Evolutionary conservation across 2,888 invertebrate genomes (phyloP).

Genomic region (Acanthosepion lycidas): DNA sequence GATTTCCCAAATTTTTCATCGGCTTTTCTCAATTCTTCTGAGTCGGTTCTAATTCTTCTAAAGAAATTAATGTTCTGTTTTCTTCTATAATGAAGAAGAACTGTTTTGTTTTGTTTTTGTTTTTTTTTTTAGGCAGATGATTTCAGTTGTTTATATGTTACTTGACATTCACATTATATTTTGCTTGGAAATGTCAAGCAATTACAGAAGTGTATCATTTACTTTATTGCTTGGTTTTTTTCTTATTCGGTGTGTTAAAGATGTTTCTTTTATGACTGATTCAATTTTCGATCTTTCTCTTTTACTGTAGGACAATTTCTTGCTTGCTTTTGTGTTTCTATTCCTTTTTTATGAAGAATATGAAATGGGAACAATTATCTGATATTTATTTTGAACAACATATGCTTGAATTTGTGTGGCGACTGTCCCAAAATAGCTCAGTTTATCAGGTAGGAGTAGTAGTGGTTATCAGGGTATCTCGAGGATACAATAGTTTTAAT

Average conservation of each 20-base stretch:
- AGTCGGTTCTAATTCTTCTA: neutral
- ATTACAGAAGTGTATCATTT: neutral
- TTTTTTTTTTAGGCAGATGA: neutral
- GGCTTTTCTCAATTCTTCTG: neutral
- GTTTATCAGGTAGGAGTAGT: neutral
- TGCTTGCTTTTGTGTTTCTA: neutral
- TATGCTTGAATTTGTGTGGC: neutral
- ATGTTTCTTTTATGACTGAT: neutral
- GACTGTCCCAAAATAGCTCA: neutral
- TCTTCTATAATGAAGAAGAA: neutral
- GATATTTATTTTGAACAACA: neutral
- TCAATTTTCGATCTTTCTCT: neutral
- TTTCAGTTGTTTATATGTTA: neutral
- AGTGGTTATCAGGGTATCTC: neutral
- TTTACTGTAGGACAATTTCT: neutral
- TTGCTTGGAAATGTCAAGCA: neutral
- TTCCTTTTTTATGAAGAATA: neutral
- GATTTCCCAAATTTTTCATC: neutral
- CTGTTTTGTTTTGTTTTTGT: neutral
- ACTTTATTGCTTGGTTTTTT: neutral
- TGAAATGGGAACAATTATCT: neutral
- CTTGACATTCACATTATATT: neutral
- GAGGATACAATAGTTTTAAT: neutral
- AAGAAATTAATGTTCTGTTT: neutral
- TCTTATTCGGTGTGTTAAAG: neutral